A percentile compares a stretch with the other conserved stretches of the same genome.
Conservation (phyloP, 2,113 vertebrate genomes). For the Pteropus alecto region DNA sequence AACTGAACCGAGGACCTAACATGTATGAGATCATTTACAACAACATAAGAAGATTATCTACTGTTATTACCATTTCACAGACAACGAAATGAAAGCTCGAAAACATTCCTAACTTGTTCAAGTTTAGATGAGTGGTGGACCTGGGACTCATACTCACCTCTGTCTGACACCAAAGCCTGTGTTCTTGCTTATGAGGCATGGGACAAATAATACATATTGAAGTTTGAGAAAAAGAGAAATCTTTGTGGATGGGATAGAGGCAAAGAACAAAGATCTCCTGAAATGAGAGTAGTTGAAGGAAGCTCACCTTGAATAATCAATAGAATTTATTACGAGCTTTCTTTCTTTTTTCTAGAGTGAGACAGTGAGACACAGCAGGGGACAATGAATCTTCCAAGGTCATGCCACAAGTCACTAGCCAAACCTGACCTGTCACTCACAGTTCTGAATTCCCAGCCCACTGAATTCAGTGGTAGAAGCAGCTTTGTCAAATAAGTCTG, state of each 20-base stretch:
- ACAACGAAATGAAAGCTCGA: background rate
- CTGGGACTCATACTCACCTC: background rate
- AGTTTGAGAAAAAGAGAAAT: background rate
- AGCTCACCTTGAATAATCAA: constrained; percentile 25
- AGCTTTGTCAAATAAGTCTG: background rate
- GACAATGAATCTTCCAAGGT: constrained; percentile 64
- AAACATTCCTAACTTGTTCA: background rate
- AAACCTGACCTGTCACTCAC: constrained; percentile 67
- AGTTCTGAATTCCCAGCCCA: constrained; percentile 51
- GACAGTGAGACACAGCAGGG: background rate
- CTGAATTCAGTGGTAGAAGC: background rate
- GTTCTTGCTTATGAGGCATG: background rate
- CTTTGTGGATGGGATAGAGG: background rate
- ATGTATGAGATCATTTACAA: background rate
- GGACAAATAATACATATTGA: no score
- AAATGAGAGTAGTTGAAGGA: background rate
- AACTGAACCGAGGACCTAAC: background rate
- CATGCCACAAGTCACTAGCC: constrained; percentile 58
- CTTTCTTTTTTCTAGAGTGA: background rate
- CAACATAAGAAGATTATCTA: accelerated
- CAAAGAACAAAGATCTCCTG: background rate
- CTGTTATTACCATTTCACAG: background rate
- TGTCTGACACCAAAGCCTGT: background rate
- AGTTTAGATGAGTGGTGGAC: background rate
- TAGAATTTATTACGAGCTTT: constrained; percentile 44